phyloP scores from a whole-genome alignment of 2,113 vertebrate species.

The Megalops atlanticus region DNA sequence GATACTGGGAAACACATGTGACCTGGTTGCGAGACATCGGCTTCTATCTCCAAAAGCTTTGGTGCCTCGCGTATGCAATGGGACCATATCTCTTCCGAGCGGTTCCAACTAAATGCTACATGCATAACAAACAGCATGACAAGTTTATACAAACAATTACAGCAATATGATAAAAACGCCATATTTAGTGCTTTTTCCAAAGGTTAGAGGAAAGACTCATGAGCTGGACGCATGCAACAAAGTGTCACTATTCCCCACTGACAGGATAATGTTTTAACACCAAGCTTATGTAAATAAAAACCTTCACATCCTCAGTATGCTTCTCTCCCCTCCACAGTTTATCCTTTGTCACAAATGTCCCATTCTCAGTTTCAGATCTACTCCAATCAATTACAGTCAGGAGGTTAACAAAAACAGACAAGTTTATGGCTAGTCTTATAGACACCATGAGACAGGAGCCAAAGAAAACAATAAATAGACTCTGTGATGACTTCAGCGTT shows the following conservation, averaged over 20 bases:
- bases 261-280: constrained; percentile 49
- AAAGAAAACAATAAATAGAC: constrained; percentile 59
- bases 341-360: constrained; percentile 39
- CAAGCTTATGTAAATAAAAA: constrained; percentile 43
- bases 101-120: not conserved
- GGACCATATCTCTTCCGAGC: constrained; percentile 18
- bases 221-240: constrained; percentile 28
- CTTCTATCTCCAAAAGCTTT: constrained; percentile 30
- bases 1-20: constrained; percentile 30
- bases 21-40: constrained; percentile 25
- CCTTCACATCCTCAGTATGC: constrained; percentile 28
- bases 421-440: constrained; percentile 11
- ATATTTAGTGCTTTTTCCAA: not conserved
- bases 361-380: constrained; percentile 47
- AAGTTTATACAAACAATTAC: not conserved
- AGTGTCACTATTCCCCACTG: constrained; percentile 43
- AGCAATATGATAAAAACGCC: not conserved
- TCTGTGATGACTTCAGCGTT: constrained; percentile 44
- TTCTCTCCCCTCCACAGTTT: too few relatives aligned
- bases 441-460: constrained; percentile 37
- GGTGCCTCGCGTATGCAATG: constrained; percentile 11
- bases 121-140: constrained; percentile 18
- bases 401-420: constrained; percentile 43
- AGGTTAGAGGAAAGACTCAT: not conserved
- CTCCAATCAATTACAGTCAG: constrained; percentile 44